A percentile compares a stretch with the other conserved stretches of the same genome.
Evolutionary conservation across 2,888 invertebrate genomes (phyloP).

Genomic region (Caenorhabditis sinica): DNA sequence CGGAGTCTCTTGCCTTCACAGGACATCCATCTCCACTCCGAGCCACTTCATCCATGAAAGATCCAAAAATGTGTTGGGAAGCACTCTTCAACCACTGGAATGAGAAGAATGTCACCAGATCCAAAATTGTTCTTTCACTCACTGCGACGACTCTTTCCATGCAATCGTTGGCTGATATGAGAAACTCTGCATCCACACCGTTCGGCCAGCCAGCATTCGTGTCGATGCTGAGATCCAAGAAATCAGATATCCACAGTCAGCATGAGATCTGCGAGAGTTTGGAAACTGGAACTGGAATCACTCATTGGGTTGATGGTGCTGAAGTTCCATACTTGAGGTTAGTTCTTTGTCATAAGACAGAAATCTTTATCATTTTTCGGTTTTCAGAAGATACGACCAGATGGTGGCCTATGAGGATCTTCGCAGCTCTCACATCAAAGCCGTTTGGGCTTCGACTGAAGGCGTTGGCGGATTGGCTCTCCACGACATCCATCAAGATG

Average conservation of each 20-base stretch:
- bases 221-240: conserved; percentile 27
- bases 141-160: conserved; percentile 53
- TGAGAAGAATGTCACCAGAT: neutral
- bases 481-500: conserved; percentile 58
- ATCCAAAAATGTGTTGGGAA: conserved; percentile 44
- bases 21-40: conserved; percentile 60
- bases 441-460: conserved; percentile 61
- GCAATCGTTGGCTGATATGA: conserved; percentile 25
- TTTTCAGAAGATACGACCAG: conserved; percentile 46
- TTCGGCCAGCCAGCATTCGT: conserved; percentile 51
- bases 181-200: conserved; percentile 19
- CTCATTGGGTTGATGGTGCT: conserved; percentile 42
- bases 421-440: conserved; percentile 49
- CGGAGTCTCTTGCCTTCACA: conserved; percentile 51
- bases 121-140: conserved; percentile 51
- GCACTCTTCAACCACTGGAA: conserved; percentile 39
- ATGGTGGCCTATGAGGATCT: conserved; percentile 52
- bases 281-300: conserved; percentile 13
- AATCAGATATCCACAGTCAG: conserved; percentile 48
- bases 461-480: conserved; percentile 54
- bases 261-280: conserved; percentile 59
- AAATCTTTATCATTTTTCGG: too few relatives aligned
- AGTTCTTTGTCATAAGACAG: neutral
- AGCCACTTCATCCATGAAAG: conserved; percentile 40
- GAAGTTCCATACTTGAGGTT: conserved; percentile 47